A percentile compares a stretch with the other conserved stretches of the same genome.
Conservation (phyloP, 2,888 invertebrate species). For the Leptinotarsa peninsularis region DNA sequence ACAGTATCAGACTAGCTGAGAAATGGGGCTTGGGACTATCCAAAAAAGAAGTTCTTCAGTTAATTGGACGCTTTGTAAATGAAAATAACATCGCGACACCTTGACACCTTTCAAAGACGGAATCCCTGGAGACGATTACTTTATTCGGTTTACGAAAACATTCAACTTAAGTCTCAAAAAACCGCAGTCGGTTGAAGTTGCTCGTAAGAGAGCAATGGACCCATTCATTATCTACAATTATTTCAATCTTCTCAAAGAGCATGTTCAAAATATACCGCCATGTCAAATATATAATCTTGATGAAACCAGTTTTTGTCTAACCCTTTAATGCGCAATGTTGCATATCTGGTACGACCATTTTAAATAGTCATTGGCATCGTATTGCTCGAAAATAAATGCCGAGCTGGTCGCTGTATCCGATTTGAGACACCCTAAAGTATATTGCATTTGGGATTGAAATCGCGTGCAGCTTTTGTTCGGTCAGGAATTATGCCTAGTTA, state of each 20-base stretch:
- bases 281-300: conserved; percentile 37
- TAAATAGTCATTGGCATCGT: too few relatives aligned
- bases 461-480: too few relatives aligned
- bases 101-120: conserved; percentile 26
- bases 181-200: conserved; percentile 15
- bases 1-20: neutral
- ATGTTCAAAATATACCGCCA: neutral
- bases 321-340: too few relatives aligned
- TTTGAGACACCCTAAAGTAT: too few relatives aligned
- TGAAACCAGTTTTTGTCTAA: conserved; percentile 39
- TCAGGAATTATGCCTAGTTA: too few relatives aligned
- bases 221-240: conserved; percentile 19
- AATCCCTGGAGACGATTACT: conserved; percentile 18
- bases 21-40: conserved; percentile 18
- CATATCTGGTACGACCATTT: too few relatives aligned
- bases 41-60: conserved; percentile 10
- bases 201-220: conserved; percentile 7
- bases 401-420: too few relatives aligned
- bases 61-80: conserved; percentile 4
- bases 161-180: conserved; percentile 14
- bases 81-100: conserved; percentile 7
- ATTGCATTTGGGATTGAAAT: too few relatives aligned
- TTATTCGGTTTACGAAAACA: conserved; percentile 15
- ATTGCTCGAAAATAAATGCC: too few relatives aligned
- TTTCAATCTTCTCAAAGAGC: conserved; percentile 7